Base-by-base conservation (phyloP, 1,140 invertebrate species). In the Ceratosolen solmsi region DNA sequence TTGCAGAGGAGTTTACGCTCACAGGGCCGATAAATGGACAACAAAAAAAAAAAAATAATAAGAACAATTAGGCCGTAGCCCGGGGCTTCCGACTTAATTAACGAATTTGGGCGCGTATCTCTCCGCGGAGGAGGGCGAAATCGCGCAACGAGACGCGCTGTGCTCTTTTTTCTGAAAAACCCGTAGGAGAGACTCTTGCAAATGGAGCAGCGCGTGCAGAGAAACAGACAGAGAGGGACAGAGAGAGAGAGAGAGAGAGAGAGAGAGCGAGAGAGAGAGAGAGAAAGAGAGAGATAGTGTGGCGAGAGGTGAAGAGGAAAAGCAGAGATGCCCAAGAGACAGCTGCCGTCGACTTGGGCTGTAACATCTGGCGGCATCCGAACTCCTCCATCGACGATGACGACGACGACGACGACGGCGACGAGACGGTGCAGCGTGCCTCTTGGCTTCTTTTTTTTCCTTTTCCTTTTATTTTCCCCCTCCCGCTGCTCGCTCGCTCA, bases 311-410 rank as follows among this genome's bases (percentile, higher is more conserved):
- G 49, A 54, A 33, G 79, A 80, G 71, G 58, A 80, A 80, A 75
- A 75, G 79, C 78, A 79, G 71, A 81, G 79, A 81, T 77, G 77
- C 79, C 49, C 46, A 54, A 56, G 79, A 74, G 83, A 82, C 81
- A 85, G 84, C 84, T 83, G 83, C 83, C 79, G 33, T 27, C 25
- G 65, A 41, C 63, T 33, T 63, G 49, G 58, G 51, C 81, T 78
- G 68, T 76, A 84, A 82, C 83, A 83, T 85, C 83, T 85, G 83
- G 83, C 83, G 83, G 82, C 74, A 82, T 82, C 76, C 76, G 77
- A 83, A 73, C 78, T 27, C 71, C 46, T 54, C 22, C 54, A 1
- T 11, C 8, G 8, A 0, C 46, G 25, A 25, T 51, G 7, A 49
- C 41, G 51, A 54, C 51, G 51, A 22, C 36, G 65, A 70, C 65